A percentile compares a stretch with the other conserved stretches of the same genome.
Conservation (phyloP, 2,113 vertebrate species). For the Antigone vipio region DNA sequence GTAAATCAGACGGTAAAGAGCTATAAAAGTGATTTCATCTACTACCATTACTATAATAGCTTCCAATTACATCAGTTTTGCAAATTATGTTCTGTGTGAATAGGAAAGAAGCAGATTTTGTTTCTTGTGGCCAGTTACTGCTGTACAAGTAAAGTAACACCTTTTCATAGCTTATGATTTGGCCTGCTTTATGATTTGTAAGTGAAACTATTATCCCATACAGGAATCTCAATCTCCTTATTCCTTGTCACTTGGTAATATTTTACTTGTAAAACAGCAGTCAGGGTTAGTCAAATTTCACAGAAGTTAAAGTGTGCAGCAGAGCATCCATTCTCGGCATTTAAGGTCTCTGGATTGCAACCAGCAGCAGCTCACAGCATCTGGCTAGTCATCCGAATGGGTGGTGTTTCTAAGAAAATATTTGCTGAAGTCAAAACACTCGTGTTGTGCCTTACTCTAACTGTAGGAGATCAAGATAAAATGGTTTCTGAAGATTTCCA, state of each 20-base stretch:
- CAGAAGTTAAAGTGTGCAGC: neutral
- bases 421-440: neutral
- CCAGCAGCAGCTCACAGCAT: neutral
- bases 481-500: neutral
- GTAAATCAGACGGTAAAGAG: neutral
- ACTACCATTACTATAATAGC: neutral
- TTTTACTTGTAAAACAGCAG: neutral
- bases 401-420: neutral
- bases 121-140: neutral
- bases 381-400: neutral
- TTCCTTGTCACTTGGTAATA: neutral
- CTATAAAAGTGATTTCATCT: neutral
- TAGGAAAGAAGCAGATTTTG: neutral
- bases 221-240: neutral
- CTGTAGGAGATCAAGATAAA: neutral
- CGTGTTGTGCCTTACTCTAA: neutral
- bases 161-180: neutral
- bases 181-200: neutral
- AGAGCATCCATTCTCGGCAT: accelerated
- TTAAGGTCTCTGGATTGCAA: neutral
- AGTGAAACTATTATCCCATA: neutral
- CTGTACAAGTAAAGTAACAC: neutral
- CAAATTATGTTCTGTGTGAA: neutral
- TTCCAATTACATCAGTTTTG: neutral
- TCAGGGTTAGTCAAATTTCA: neutral